Base-by-base conservation (phyloP, 2,797 vertebrate genomes). In the Anisognathus igniventris region DNA sequence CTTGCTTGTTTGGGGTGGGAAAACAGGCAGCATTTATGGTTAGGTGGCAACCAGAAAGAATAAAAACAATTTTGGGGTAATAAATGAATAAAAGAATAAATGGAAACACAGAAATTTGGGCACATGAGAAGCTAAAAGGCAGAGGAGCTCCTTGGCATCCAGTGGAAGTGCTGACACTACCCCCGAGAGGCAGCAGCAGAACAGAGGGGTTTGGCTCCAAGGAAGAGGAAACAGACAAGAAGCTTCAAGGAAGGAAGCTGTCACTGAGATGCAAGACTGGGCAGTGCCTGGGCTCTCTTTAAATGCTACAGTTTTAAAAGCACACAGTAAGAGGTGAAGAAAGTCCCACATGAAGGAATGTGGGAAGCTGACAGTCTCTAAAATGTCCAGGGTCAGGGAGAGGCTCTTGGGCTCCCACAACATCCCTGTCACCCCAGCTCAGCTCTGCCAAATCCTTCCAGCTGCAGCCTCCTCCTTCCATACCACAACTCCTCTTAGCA, bases 281-380 rank as follows among this genome's bases (percentile, higher is more conserved):
- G 21, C 86, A 88, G 45, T 0, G 1, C 21, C 56, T 44, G 33
- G 44, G 45, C 51, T 35, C 16, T 37, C n/a, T 39, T 75, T 62
- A 81, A 77, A 84, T 33, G 14, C 57, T 48, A 14, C 15, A 22
- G 22, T 61, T 80, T 56, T 66, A 53, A 78, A 58, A 62, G 56
- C 27, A 68, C 20, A 33, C 2, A 57, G 35, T 14, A 65, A 64
- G 54, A 78, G 14, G 24, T 54, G n/a, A 78, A 70, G 19, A 21
- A 88, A 74, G 39, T n/a, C n/a, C 15, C 3, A 5, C 2, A 1
- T 7, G 31, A 60, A 76, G 44, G 22, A 70, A 42, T 0, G 6
- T 23, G 24, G 57, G 77, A 88, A 90, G 45, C 24, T 80, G 33
- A 9, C 56, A 60, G 35, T 37, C 33, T 44, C 44, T 31, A 35